phyloP scores from a whole-genome alignment of 2,888 invertebrate species.

The Drosophila yooni region DNA sequence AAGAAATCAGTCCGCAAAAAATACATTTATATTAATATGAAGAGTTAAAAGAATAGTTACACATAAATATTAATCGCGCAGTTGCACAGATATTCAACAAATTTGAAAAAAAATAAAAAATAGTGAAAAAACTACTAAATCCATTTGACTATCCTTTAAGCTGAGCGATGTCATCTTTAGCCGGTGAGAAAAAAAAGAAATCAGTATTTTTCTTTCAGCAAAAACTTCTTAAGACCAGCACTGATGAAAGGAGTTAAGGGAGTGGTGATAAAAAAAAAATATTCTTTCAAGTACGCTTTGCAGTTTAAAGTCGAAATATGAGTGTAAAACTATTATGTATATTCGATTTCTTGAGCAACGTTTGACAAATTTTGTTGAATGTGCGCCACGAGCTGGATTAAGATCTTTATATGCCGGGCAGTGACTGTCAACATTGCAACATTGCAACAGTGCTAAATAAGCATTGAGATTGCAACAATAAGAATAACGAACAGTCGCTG shows the following conservation, averaged over 20 bases:
- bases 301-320: neutral
- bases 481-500: constrained; percentile 43
- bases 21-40: neutral
- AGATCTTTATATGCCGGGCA: constrained; percentile 64
- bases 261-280: neutral
- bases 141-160: neutral
- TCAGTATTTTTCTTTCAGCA: neutral
- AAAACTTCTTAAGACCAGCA: neutral
- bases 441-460: constrained; percentile 54
- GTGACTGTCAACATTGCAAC: constrained; percentile 53
- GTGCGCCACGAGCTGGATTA: constrained; percentile 49
- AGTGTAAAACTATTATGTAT: neutral
- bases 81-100: neutral
- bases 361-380: constrained; percentile 56
- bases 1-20: neutral
- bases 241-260: neutral
- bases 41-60: neutral
- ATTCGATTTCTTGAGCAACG: neutral
- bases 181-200: neutral
- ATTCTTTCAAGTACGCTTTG: neutral
- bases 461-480: constrained; percentile 14
- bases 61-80: neutral
- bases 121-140: neutral
- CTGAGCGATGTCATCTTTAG: neutral
- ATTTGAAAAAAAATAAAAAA: neutral